Percentiles rank a stretch among this genome's conserved stretches.
These are phyloP conservation scores for Deilephila elpenor DNA, from an alignment of 2,888 invertebrate species.

Conservation along the genomic window DNA sequence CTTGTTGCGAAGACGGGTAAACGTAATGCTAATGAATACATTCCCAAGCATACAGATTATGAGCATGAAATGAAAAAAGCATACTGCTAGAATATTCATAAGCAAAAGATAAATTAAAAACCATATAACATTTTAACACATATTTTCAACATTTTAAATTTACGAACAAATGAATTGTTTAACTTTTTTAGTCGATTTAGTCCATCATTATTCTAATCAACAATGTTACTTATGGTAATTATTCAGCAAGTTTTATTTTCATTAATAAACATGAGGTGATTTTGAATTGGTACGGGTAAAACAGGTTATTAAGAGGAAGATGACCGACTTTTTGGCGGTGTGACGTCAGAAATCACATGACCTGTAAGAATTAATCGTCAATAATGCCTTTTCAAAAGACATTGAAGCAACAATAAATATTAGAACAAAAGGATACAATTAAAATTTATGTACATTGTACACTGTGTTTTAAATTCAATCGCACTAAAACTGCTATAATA, in stretches of 20 bases:
- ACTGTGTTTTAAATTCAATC: no score
- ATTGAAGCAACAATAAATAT: no score
- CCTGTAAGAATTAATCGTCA: not conserved
- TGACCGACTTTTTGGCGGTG: conserved; percentile 14
- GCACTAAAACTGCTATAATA: not conserved
- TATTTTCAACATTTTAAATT: not conserved
- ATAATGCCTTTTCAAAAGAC: not conserved
- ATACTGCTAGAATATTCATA: no score
- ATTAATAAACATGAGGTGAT: conserved; percentile 18
- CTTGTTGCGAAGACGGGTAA: not conserved
- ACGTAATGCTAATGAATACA: not conserved
- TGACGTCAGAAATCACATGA: not conserved
- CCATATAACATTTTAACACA: not conserved
- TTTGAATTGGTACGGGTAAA: not conserved
- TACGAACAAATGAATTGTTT: not conserved
- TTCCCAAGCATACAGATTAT: not conserved
- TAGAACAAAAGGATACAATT: no score
- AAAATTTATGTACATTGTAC: no score
- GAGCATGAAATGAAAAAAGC: not conserved
- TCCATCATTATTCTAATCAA: no score
- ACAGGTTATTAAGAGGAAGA: not conserved
- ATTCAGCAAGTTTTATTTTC: not conserved
- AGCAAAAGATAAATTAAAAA: not conserved
- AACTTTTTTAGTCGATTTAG: not conserved
- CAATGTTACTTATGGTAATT: conserved; percentile 13